phyloP scores from a whole-genome alignment of 2,797 vertebrate genomes.

The Sebastes oblongus region DNA sequence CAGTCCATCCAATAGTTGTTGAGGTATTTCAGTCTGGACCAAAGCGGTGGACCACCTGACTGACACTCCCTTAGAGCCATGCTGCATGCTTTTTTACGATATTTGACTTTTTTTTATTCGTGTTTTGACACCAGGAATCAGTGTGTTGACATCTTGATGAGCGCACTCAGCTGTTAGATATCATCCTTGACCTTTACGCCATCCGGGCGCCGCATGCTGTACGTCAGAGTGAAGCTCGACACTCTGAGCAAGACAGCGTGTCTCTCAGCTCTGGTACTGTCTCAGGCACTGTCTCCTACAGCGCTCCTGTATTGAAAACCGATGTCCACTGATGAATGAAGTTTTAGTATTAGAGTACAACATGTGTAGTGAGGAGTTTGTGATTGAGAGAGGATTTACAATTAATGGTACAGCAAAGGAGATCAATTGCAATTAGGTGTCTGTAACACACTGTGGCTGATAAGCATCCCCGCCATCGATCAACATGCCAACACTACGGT shows the following conservation, averaged over 20 bases:
- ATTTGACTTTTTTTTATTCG: constrained; percentile 8
- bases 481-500: constrained; percentile 54
- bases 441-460: constrained; percentile 77
- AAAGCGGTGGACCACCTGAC: too few relatives aligned
- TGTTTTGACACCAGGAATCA: constrained; percentile 34
- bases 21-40: background rate
- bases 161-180: constrained; percentile 30
- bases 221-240: background rate
- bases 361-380: constrained; percentile 50
- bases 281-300: constrained; percentile 18
- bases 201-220: background rate
- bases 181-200: constrained; percentile 68
- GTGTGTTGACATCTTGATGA: constrained; percentile 51
- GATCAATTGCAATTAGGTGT: constrained; percentile 85
- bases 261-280: constrained; percentile 27
- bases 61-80: background rate
- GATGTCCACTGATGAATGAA: constrained; percentile 73
- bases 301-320: constrained; percentile 69
- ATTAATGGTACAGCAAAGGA: constrained; percentile 79
- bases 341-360: constrained; percentile 66
- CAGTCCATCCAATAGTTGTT: background rate
- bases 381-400: constrained; percentile 76
- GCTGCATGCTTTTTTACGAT: background rate
- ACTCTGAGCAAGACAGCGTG: background rate
- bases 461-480: constrained; percentile 80